Percentiles rank a stretch among this genome's conserved stretches.
These are phyloP conservation scores for Pristionchus maxplancki DNA, from an alignment of 2,888 invertebrate genomes.

Conservation along the genomic window DNA sequence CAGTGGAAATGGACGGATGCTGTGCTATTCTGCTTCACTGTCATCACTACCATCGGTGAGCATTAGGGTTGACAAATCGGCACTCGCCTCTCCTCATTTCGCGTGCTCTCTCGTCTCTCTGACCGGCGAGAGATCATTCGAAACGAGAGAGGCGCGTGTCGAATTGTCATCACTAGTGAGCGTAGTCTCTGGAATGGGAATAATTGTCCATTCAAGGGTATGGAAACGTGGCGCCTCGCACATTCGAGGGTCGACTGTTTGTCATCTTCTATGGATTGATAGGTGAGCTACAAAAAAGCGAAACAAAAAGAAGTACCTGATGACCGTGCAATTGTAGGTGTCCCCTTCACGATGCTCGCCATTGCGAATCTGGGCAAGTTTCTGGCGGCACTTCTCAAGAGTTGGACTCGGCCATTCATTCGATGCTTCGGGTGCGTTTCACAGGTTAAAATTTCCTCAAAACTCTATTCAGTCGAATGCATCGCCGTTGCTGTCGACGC, in stretches of 20 bases:
- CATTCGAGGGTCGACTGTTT: slow-evolving; percentile 70
- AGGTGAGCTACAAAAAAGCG: slow-evolving; percentile 53
- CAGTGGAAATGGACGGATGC: slow-evolving; percentile 72
- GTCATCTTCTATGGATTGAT: slow-evolving; percentile 74
- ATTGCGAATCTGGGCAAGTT: slow-evolving; percentile 76
- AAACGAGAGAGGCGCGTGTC: too few relatives aligned
- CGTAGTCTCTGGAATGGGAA: too few relatives aligned
- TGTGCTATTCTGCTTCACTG: slow-evolving; percentile 74
- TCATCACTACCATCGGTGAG: slow-evolving; percentile 74
- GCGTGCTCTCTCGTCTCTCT: too few relatives aligned
- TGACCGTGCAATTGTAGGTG: slow-evolving; percentile 45
- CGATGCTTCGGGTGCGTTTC: slow-evolving; percentile 49
- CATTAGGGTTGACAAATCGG: too few relatives aligned
- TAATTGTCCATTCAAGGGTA: too few relatives aligned
- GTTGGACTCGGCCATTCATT: slow-evolving; percentile 66
- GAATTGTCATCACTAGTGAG: neutral
- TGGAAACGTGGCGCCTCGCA: slow-evolving; percentile 74
- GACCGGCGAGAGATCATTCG: too few relatives aligned
- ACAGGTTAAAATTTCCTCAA: neutral
- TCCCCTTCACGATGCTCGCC: slow-evolving; percentile 75
- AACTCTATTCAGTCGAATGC: slow-evolving; percentile 25
- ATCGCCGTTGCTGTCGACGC: slow-evolving; percentile 45
- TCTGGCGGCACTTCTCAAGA: slow-evolving; percentile 69
- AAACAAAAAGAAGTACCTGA: neutral
- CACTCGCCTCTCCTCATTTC: too few relatives aligned